Base-by-base conservation (phyloP, 2,888 invertebrate genomes). In the Epirrhoe tristata region DNA sequence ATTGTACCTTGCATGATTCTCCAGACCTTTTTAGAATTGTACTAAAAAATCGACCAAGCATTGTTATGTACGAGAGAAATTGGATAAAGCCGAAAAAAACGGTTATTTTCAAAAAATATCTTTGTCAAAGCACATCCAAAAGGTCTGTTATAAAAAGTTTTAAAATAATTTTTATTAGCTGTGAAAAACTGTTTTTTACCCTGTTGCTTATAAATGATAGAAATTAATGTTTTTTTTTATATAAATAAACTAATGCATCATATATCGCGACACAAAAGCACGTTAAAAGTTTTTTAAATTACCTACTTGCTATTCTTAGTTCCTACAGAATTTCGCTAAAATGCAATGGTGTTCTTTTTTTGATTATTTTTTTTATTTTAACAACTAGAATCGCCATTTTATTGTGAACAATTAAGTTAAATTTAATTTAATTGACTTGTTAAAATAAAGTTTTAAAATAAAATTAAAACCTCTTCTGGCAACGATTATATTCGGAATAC, bases 51-150 rank as follows among this genome's bases (percentile, higher is more conserved):
- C 10, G 36, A 36, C 55, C 39, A 59, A 61, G 57, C 53, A 43
- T 62, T 10, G 43, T 14, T 16, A 48, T 48, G 36, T 24, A 48
- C 39, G n/a, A 31, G 43, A 52, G 24, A 80, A 80, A 81, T 75
- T 81, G 77, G 79, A 81, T 81, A 68, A 77, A 80, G 73, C 73
- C 74, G 78, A 80, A 73, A 79, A 80, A 76, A 81, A 77, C 77
- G 71, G 78, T 69, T 80, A 67, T 74, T 79, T 80, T 88, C 82
- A 77, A 88, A 88, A 89, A 88, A 89, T 89, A 89, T 84, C 36
- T 62, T 77, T 66, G 71, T 80, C 48, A 66, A 62, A 87, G 87
- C 89, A 80, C 74, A 81, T 89, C 87, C 81, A 89, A 89, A 88
- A 86, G 74, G 81, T 61, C 72, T 70, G 59, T 75, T 78, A 81